These are phyloP conservation scores for Platycercus adscitus DNA, from an alignment of 2,113 vertebrate genomes.

Conservation along the genomic window DNA sequence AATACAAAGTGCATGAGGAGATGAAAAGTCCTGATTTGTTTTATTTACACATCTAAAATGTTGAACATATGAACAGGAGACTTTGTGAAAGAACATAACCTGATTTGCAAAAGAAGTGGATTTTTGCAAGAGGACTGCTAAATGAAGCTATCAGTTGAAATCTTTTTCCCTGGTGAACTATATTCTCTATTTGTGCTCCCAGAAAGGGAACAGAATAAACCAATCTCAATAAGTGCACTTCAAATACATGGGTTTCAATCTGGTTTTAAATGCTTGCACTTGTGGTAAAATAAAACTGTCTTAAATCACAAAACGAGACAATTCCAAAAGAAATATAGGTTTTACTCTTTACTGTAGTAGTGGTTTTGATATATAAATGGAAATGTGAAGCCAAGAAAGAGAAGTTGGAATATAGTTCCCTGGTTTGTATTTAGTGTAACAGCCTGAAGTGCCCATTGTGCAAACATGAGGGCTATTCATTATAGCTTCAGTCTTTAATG, in stretches of 20 bases:
- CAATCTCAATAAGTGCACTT: neutral
- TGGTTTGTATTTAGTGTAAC: neutral
- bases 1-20: neutral
- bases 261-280: neutral
- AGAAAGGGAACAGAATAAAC: neutral
- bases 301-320: neutral
- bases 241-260: neutral
- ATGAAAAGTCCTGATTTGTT: neutral
- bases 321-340: neutral
- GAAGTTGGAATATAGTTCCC: neutral
- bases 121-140: neutral
- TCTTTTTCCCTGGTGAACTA: neutral
- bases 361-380: neutral
- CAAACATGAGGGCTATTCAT: neutral
- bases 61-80: neutral
- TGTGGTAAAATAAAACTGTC: neutral
- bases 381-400: neutral
- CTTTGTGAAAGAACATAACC: neutral
- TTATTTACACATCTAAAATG: neutral
- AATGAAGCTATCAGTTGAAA: neutral
- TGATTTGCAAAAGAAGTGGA: neutral
- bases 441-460: neutral
- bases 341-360: neutral
- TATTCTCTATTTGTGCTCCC: neutral
- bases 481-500: neutral